Base-by-base conservation (phyloP, 2,113 vertebrate genomes). In the Emydocephalus ijimae region DNA sequence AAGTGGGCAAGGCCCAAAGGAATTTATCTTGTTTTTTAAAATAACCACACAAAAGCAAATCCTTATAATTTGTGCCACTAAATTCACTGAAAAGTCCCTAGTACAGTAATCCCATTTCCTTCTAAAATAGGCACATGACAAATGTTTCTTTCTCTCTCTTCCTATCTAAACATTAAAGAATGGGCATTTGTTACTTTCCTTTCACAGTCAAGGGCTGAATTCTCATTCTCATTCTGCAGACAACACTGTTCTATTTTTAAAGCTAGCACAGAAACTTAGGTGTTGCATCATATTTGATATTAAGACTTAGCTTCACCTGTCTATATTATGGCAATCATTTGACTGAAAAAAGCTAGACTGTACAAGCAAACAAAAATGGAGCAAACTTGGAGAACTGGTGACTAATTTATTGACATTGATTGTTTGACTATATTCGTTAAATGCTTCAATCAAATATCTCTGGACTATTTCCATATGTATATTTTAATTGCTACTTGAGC, bases 221-320 rank as follows among this genome's bases (percentile, higher is more conserved):
- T 92, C 87, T 69, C 87, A 29, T 10, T 90, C 0, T 0, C 23
- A 14, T 1, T 21, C 29, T 6, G 6, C 10, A 29, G 54, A 43
- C 43, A 15, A 91, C 48, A n/a, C 12, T n/a, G 23, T 74, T 94
- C 95, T 69, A 94, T 94, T 93, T 96, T 96, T 96, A 85, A 93
- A 96, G 92, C 54, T 1, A 20, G 90, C 56, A n/a, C 69, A 93
- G 92, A 85, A 95, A 64, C 0, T 24, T 26, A 92, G 87, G 91
- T 91, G 85, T 90, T 55, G 59, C 29, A 26, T 92, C 81, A 93
- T 92, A 93, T 88, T 91, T 39, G 86, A 57, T 43, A 85, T 90
- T 92, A 94, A 91, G 56, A 93, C 50, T 52, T 92, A 61, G 59
- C 93, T 86, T 94, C 92, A 61, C 91, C 56, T 90, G 64, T 88